A percentile compares a stretch with the other conserved stretches of the same genome.
phyloP scores from a whole-genome alignment of 2,888 invertebrate genomes.

The Deilephila porcellus region DNA sequence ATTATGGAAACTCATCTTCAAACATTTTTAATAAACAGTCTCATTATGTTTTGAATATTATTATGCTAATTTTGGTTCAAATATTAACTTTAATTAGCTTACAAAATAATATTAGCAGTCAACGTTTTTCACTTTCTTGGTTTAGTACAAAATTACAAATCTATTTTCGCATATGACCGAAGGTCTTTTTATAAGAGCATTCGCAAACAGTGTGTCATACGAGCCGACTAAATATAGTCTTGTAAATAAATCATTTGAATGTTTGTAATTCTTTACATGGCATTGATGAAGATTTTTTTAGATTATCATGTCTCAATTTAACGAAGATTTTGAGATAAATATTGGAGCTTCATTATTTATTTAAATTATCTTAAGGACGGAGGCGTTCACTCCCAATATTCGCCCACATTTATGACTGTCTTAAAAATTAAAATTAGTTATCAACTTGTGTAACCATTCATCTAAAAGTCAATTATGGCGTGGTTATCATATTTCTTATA shows the following conservation, averaged over 20 bases:
- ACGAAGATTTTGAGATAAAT: not conserved
- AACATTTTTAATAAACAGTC: conserved; percentile 28
- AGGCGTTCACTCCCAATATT: conserved; percentile 2
- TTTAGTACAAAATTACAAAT: conserved; percentile 4
- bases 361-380: conserved; percentile 24
- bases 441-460: not conserved
- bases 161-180: conserved; percentile 7
- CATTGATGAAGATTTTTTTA: not conserved
- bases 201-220: conserved; percentile 5
- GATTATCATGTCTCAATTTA: not conserved
- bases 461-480: conserved; percentile 9
- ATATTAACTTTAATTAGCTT: not conserved
- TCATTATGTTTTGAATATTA: not conserved
- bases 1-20: conserved; percentile 53
- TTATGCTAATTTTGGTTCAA: not conserved
- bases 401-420: conserved; percentile 12
- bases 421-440: conserved; percentile 26
- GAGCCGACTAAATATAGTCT: not conserved
- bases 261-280: not conserved
- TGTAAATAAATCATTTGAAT: not conserved
- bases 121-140: not conserved
- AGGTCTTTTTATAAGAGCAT: conserved; percentile 7
- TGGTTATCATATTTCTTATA: not conserved
- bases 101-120: not conserved
- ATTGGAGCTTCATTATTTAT: conserved; percentile 14